A percentile compares a stretch with the other conserved stretches of the same genome.
phyloP scores from a whole-genome alignment of 2,888 invertebrate genomes.

The Synanthedon andrenaeformis region DNA sequence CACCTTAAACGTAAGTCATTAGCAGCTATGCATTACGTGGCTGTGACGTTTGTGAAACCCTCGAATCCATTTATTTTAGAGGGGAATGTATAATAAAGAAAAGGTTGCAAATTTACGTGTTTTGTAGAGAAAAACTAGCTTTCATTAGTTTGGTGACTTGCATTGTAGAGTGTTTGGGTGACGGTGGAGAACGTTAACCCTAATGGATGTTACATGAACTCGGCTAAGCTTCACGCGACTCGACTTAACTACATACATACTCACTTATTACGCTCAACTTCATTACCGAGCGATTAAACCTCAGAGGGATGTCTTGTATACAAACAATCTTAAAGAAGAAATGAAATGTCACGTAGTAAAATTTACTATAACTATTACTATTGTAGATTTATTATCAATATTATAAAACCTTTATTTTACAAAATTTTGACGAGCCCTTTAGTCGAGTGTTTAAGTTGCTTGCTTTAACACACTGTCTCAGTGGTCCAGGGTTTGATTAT shows the following conservation, averaged over 20 bases:
- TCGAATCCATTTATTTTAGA: slow-evolving; percentile 22
- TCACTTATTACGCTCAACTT: neutral
- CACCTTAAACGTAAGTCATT: slow-evolving; percentile 22
- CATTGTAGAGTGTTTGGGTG: slow-evolving; percentile 18
- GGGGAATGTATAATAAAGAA: neutral
- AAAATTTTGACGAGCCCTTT: too few relatives aligned
- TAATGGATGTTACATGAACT: slow-evolving; percentile 26
- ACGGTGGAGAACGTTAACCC: slow-evolving; percentile 18
- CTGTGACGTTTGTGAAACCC: slow-evolving; percentile 14
- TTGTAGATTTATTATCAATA: too few relatives aligned
- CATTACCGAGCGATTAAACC: neutral
- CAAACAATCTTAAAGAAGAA: too few relatives aligned
- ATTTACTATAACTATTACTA: too few relatives aligned
- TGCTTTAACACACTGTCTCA: too few relatives aligned
- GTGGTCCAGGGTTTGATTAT: too few relatives aligned
- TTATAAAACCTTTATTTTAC: too few relatives aligned
- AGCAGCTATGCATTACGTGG: slow-evolving; percentile 14
- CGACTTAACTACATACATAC: neutral
- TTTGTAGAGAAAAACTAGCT: slow-evolving; percentile 3
- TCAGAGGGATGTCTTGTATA: neutral
- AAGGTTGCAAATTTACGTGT: slow-evolving; percentile 7
- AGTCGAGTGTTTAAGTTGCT: too few relatives aligned
- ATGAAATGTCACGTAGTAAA: too few relatives aligned
- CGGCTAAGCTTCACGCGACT: slow-evolving; percentile 5
- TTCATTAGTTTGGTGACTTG: slow-evolving; percentile 61